phyloP scores from a whole-genome alignment of 1,140 invertebrate species.

The Orchestia grillus region DNA sequence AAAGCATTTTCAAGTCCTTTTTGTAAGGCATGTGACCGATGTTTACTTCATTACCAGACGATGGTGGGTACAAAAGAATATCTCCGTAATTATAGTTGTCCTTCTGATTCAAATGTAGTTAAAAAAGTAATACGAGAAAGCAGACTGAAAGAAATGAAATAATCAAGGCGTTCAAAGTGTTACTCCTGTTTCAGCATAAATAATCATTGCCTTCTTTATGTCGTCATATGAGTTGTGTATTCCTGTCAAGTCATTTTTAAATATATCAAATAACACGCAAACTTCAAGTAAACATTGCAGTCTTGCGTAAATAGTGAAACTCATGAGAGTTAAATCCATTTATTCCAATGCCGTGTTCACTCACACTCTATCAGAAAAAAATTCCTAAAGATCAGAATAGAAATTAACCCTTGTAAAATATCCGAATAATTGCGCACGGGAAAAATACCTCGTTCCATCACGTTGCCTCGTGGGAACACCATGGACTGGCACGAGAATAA shows the following conservation, averaged over 20 bases:
- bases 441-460: background rate
- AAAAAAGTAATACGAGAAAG: background rate
- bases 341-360: too few relatives aligned
- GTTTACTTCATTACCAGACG: background rate
- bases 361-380: too few relatives aligned
- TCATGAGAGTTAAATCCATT: background rate
- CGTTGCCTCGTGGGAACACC: background rate
- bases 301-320: background rate
- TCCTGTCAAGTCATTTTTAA: background rate
- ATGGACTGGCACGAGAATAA: background rate
- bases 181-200: background rate
- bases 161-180: background rate
- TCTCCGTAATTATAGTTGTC: background rate
- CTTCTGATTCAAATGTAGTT: background rate
- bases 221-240: background rate
- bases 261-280: background rate
- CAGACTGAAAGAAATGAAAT: background rate
- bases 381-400: too few relatives aligned
- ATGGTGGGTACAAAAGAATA: background rate
- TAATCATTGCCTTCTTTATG: background rate
- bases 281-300: background rate
- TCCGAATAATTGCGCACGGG: background rate
- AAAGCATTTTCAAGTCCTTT: background rate
- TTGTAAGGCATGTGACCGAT: background rate
- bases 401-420: background rate